These are phyloP conservation scores for Paratilapia polleni DNA, from an alignment of 2,113 vertebrate species.

Conservation along the genomic window DNA sequence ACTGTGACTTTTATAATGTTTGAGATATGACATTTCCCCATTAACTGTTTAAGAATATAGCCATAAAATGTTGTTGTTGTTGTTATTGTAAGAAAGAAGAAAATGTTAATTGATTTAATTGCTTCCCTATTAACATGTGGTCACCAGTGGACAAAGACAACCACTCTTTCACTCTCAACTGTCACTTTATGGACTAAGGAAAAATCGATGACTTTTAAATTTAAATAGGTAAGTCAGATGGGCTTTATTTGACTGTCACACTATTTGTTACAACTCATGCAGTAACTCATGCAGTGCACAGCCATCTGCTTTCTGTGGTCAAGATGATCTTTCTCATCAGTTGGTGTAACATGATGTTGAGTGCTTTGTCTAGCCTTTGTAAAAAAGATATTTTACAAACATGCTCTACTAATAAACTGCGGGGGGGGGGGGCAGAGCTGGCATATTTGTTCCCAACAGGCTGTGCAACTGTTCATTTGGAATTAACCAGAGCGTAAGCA, in stretches of 20 bases:
- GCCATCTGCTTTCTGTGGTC: background rate
- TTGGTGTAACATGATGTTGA: conserved; percentile 42
- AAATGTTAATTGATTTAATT: background rate
- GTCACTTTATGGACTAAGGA: too few relatives aligned
- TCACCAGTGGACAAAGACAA: too few relatives aligned
- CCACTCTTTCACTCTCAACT: too few relatives aligned
- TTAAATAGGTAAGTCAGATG: background rate
- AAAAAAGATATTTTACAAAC: conserved; percentile 41
- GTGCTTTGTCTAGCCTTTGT: conserved; percentile 40
- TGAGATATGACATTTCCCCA: background rate
- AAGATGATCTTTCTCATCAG: conserved; percentile 18
- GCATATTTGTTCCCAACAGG: conserved; percentile 52
- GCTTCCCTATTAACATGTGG: background rate
- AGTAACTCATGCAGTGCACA: background rate
- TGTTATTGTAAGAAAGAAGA: background rate
- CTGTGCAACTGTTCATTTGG: conserved; percentile 52
- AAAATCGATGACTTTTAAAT: too few relatives aligned
- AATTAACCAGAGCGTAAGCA: conserved; percentile 70
- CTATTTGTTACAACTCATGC: background rate
- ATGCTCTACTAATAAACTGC: conserved; percentile 32
- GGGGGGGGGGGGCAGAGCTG: conserved; percentile 23
- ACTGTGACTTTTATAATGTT: background rate
- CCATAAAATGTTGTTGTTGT: background rate
- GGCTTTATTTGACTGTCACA: background rate
- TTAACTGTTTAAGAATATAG: background rate